A percentile compares a stretch with the other conserved stretches of the same genome.
These are phyloP conservation scores for Peromyscus polionotus DNA, from an alignment of 2,113 vertebrate species.

Conservation along the genomic window DNA sequence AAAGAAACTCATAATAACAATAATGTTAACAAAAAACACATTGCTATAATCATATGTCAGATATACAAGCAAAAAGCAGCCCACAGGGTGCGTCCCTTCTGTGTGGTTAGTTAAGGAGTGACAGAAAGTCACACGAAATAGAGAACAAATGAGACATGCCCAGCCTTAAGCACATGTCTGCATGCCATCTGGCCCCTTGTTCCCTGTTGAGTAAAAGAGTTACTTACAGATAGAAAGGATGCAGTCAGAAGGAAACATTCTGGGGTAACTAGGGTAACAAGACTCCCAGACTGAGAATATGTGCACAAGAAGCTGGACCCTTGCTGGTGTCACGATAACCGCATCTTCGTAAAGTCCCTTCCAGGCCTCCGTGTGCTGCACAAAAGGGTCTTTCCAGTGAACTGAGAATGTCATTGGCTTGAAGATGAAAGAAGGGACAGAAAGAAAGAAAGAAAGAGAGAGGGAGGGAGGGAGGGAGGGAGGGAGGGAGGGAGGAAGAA, in stretches of 20 bases:
- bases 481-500: background rate
- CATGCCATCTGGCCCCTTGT: slow-evolving; percentile 81
- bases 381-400: background rate
- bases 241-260: slow-evolving; percentile 76
- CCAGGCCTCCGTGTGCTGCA: background rate
- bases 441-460: background rate
- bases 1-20: slow-evolving; percentile 60
- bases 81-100: slow-evolving; percentile 76
- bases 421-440: background rate
- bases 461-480: background rate
- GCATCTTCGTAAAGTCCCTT: background rate
- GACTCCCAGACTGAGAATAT: slow-evolving; percentile 62
- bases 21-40: slow-evolving; percentile 69
- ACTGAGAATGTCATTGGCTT: background rate
- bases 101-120: slow-evolving; percentile 79
- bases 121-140: slow-evolving; percentile 79
- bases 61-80: slow-evolving; percentile 64
- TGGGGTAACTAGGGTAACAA: slow-evolving; percentile 62
- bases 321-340: background rate
- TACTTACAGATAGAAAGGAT: slow-evolving; percentile 77
- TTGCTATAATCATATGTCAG: slow-evolving; percentile 65
- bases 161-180: slow-evolving; percentile 78
- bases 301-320: slow-evolving; percentile 5
- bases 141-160: slow-evolving; percentile 79
- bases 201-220: slow-evolving; percentile 80